These are phyloP conservation scores for Gambelia wislizenii DNA, from an alignment of 2,797 vertebrate genomes.

Conservation along the genomic window DNA sequence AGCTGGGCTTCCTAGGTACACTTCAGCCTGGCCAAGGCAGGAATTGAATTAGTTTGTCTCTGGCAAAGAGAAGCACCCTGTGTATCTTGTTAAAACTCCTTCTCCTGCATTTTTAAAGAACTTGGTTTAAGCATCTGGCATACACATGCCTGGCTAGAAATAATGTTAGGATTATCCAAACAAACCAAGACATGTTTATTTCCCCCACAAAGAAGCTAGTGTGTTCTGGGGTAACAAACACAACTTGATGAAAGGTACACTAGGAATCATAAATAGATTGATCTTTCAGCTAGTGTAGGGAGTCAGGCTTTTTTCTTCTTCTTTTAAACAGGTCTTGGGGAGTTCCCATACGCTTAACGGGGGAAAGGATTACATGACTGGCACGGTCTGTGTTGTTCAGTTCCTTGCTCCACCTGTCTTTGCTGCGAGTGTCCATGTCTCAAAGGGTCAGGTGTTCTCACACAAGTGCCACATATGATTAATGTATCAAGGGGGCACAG, in stretches of 20 bases:
- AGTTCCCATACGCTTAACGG: neutral
- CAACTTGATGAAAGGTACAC: neutral
- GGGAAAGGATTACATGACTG: no score
- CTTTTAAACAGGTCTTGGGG: no score
- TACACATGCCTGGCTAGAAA: neutral
- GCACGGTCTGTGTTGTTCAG: neutral
- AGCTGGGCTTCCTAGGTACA: neutral
- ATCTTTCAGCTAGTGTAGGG: neutral
- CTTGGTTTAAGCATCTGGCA: neutral
- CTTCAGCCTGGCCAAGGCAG: neutral
- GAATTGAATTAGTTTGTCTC: conserved; percentile 1
- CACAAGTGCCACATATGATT: neutral
- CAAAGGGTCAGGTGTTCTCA: neutral
- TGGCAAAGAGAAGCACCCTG: neutral
- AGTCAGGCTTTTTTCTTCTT: neutral
- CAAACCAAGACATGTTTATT: neutral
- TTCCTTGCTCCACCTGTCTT: neutral
- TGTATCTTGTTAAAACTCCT: neutral
- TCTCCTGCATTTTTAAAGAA: neutral
- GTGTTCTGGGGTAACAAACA: neutral
- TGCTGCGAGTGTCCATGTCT: neutral
- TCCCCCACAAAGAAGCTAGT: neutral
- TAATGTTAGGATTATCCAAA: neutral
- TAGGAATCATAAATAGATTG: neutral
- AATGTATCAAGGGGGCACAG: neutral